Evolutionary conservation across 2,888 invertebrate species (phyloP), one percentile per base, ranked within the genome.

Genomic region (Aspidiotus rigidus): DNA sequence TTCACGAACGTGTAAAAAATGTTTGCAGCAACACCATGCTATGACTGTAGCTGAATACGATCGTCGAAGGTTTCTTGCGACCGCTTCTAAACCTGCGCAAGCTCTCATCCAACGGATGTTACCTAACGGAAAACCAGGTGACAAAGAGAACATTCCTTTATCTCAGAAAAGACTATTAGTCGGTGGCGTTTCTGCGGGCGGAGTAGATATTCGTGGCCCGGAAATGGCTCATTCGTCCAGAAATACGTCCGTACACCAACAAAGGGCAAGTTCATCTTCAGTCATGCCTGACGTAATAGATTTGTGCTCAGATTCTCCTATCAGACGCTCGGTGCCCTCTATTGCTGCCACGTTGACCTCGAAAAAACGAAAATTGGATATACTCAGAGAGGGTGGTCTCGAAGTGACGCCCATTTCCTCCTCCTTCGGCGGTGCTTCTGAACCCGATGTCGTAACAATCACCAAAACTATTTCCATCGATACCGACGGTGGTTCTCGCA

Each of bases 361-460:
- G 0, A 57, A 44, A 13, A 67, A 67, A 42, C 67, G 67, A 11
- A 67, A 67, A 60, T 16, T 89, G 8, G 89, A 89, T 73, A 88
- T 89, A 57, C 79, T 89, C 54, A 85, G 87, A 70, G 86, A 88
- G 74, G 83, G 88, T 13, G 89, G 89, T 0, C 78, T 89, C 6
- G 88, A 89, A 76, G 88, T 89, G 1, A 89, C 88, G 0, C 84
- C 88, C 0, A 82, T 88, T 0, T 77, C 80, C 41, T 64, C 69
- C 11, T 60, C 55, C 39, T 13, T 17, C 15, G 41, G 15, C 11
- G 63, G 69, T 15, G 11, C 44, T 10, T 55, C 57, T 15, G 60
- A 49, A 13, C 15, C 28, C n/a, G 44, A 41, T 10, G 49, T 57
- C 6, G 56, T 41, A 11, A 56, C 64, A 7, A 55, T 64, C 16